Evolutionary conservation across 2,113 vertebrate species (phyloP), one percentile per base, ranked within the genome.

Genomic region (Carassius auratus): DNA sequence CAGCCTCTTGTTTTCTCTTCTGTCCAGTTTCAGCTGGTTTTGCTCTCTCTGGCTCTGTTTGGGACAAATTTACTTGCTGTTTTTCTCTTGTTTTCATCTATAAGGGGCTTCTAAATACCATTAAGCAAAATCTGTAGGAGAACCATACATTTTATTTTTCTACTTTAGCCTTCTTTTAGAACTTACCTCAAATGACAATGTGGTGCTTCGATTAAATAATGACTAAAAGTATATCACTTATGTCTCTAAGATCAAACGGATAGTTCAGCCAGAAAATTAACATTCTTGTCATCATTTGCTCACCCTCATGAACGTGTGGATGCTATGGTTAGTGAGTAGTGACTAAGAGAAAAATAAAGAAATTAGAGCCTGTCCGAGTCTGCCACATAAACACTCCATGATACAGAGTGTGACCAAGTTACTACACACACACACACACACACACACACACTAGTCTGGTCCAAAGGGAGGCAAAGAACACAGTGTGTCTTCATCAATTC

Each of bases 281-380:
- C 23, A 55, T 76, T 76, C 75, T 76, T 76, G 75, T 55, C 75
- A 52, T 76, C 26, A 76, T 76, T 76, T 55, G 52, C 50, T 76
- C 45, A 76, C 74, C 26, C 42, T 74, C n/a, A n/a, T 69, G 30
- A 69, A 69, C 30, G 66, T 74, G 71, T 48, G 42, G 23, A 33
- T 26, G 52, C 14, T 76, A 30, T 76, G 74, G n/a, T 76, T 52
- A 36, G 15, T 50, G 10, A 77, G 59, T 45, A 36, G 15, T 50
- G 10, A 77, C 42, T 45, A n/a, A 64, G 50, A 26, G 73, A 45
- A 42, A 74, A 21, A 74, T 45, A 52, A 52, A 52, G 23, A 52
- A 52, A 76, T 30, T 8, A 26, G n/a, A 74, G 38, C 12, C 21
- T 38, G 12, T 12, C 76, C 7, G 12, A 33, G 30, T 21, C 21